phyloP scores from a whole-genome alignment of 2,888 invertebrate genomes.

The Tetheella fluctuosa region DNA sequence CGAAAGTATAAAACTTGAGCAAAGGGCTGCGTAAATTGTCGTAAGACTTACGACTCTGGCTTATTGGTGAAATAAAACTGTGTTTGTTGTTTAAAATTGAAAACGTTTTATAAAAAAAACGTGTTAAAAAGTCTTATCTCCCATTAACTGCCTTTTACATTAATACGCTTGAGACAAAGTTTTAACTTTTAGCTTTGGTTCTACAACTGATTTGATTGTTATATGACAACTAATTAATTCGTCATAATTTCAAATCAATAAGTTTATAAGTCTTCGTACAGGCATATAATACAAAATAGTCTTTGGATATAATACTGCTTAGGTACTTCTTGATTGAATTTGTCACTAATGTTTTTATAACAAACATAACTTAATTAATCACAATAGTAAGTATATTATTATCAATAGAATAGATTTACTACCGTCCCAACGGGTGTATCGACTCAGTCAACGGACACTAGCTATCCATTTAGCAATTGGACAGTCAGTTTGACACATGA shows the following conservation, averaged over 20 bases:
- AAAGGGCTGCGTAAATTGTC: conserved; percentile 6
- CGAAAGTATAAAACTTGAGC: conserved; percentile 19
- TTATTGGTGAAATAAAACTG: neutral
- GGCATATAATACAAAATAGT: no score
- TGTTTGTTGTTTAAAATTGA: neutral
- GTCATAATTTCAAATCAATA: no score
- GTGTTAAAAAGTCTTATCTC: no score
- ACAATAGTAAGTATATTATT: conserved; percentile 46
- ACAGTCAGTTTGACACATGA: conserved; percentile 64
- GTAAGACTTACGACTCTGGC: neutral
- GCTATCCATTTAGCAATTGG: conserved; percentile 63
- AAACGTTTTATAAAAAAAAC: neutral
- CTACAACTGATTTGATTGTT: no score
- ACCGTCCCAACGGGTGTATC: conserved; percentile 52
- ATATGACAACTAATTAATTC: no score
- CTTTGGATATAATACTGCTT: no score
- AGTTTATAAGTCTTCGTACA: no score
- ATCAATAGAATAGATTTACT: conserved; percentile 49
- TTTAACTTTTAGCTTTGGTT: no score
- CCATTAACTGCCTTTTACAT: no score
- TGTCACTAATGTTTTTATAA: neutral
- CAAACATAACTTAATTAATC: conserved; percentile 28
- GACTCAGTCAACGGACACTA: conserved; percentile 49
- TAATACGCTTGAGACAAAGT: no score
- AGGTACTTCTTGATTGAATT: neutral